A percentile compares a stretch with the other conserved stretches of the same genome.
These are phyloP conservation scores for Latrodectus geometricus DNA, from an alignment of 1,140 invertebrate species.

Conservation along the genomic window DNA sequence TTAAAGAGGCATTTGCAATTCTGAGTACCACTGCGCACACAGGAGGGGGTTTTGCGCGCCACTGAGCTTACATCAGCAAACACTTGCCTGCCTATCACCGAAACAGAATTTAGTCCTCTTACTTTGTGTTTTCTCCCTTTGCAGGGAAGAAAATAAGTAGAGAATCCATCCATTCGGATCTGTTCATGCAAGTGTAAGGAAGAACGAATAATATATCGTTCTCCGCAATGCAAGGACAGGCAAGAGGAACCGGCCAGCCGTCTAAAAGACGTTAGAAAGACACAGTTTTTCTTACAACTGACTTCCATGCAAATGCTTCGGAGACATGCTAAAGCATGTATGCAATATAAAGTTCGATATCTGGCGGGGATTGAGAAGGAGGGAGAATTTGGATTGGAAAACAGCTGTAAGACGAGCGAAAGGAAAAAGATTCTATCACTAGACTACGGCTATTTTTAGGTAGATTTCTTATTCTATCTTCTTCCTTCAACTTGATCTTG, in stretches of 20 bases:
- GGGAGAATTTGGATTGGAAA: constrained; percentile 55
- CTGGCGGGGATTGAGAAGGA: constrained; percentile 25
- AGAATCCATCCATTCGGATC: constrained; percentile 15
- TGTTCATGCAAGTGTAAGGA: constrained; percentile 52
- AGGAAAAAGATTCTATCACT: constrained; percentile 15
- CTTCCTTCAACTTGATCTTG: constrained; percentile 42
- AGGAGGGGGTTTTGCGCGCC: neutral
- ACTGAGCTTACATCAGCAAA: constrained; percentile 49
- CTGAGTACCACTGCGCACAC: constrained; percentile 24
- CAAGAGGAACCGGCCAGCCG: constrained; percentile 42
- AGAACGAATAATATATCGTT: constrained; percentile 57
- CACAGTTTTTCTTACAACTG: constrained; percentile 41
- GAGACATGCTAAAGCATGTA: constrained; percentile 59
- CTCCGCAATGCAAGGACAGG: constrained; percentile 31
- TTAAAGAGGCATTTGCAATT: constrained; percentile 60
- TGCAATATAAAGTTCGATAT: constrained; percentile 61
- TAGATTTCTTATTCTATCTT: constrained; percentile 45
- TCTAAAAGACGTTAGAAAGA: constrained; percentile 50
- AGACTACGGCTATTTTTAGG: constrained; percentile 40
- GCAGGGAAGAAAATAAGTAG: constrained; percentile 42
- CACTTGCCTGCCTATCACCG: constrained; percentile 61
- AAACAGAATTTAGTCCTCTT: constrained; percentile 34
- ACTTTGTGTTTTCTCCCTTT: constrained; percentile 7
- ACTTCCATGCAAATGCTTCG: constrained; percentile 46
- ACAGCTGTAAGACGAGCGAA: constrained; percentile 44